Evolutionary conservation across 1,140 invertebrate species (phyloP).

Genomic region (Cydia splendana): DNA sequence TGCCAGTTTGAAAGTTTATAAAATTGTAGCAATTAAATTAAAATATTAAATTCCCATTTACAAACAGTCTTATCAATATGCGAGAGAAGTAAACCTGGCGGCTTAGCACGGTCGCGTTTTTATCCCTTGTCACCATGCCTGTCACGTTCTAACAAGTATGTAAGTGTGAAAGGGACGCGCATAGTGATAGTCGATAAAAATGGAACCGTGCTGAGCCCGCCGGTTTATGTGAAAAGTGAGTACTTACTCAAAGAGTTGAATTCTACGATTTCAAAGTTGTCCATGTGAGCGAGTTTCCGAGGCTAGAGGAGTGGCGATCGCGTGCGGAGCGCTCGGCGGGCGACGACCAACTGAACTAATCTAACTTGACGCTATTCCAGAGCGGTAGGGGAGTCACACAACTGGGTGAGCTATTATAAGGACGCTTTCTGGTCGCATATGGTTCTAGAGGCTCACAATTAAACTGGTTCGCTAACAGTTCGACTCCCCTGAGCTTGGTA

Average conservation of each 20-base stretch:
- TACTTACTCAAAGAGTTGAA: conserved; percentile 68
- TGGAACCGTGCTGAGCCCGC: too few species aligned
- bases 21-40: not conserved
- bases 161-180: too few species aligned
- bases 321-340: conserved; percentile 51
- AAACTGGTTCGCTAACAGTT: not conserved
- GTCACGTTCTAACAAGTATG: too few species aligned
- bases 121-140: too few species aligned
- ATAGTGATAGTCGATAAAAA: too few species aligned
- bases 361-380: not conserved
- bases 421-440: not conserved
- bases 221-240: conserved; percentile 28
- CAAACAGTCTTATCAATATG: not conserved
- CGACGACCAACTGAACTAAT: conserved; percentile 54
- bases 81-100: not conserved
- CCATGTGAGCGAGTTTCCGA: conserved; percentile 49
- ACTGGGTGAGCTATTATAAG: not conserved
- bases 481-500: not conserved
- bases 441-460: not conserved
- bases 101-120: too few species aligned
- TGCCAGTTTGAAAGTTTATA: conserved; percentile 11
- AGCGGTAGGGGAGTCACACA: not conserved
- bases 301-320: not conserved
- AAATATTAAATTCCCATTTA: not conserved
- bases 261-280: conserved; percentile 63